A percentile compares a stretch with the other conserved stretches of the same genome.
phyloP scores from a whole-genome alignment of 2,113 vertebrate genomes.

The Triplophysa dalaica region DNA sequence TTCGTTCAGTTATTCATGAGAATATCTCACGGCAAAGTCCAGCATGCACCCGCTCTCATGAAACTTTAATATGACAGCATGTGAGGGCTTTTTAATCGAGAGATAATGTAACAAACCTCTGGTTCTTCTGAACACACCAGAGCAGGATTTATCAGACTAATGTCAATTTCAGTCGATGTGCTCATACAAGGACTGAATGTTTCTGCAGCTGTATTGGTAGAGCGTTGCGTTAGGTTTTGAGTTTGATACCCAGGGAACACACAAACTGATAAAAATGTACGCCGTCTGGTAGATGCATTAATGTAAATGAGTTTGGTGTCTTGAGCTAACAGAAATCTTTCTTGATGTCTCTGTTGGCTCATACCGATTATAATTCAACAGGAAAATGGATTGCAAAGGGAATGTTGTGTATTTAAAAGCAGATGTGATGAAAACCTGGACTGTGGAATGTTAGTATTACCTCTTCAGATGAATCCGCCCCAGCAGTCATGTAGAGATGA shows the following conservation, averaged over 20 bases:
- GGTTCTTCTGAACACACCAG: constrained; percentile 2
- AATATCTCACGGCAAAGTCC: constrained; percentile 29
- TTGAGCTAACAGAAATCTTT: background rate
- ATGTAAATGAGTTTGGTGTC: too few species aligned
- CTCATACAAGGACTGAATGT: background rate
- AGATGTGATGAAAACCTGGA: constrained; percentile 1
- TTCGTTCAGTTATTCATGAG: constrained; percentile 44
- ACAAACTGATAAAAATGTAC: too few species aligned
- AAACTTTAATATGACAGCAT: constrained; percentile 39
- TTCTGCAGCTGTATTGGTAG: background rate
- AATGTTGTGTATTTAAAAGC: background rate
- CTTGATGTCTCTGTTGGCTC: background rate
- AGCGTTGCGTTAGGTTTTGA: too few species aligned
- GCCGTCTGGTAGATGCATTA: too few species aligned
- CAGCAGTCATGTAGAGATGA: constrained; percentile 17
- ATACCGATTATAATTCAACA: background rate
- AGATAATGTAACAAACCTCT: constrained; percentile 18
- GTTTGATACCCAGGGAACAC: too few species aligned
- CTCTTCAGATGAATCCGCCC: constrained; percentile 23
- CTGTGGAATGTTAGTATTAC: constrained; percentile 25
- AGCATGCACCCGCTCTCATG: background rate
- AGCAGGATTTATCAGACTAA: constrained; percentile 23
- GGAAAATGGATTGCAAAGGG: background rate
- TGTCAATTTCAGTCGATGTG: constrained; percentile 10
- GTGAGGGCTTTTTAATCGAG: constrained; percentile 18